phyloP scores from a whole-genome alignment of 2,888 invertebrate species.

The Ditula angustiorana region DNA sequence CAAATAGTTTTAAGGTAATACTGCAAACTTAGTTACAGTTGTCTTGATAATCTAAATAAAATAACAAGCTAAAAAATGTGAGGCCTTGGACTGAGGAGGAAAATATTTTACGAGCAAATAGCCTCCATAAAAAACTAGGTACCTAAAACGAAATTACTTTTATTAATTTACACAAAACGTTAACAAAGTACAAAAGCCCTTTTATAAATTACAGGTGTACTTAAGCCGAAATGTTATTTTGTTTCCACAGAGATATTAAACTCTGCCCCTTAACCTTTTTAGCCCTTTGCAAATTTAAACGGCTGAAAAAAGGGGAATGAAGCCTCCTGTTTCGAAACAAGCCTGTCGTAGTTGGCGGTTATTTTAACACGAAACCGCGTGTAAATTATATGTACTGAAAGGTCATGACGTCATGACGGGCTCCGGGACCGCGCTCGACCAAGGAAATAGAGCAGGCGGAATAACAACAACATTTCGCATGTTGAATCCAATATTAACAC shows the following conservation, averaged over 20 bases:
- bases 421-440: no score
- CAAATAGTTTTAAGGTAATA: no score
- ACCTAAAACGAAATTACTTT: slow-evolving; percentile 14
- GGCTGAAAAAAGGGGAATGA: slow-evolving; percentile 23
- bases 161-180: slow-evolving; percentile 34
- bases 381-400: background rate
- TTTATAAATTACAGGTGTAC: slow-evolving; percentile 29
- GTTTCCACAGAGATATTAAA: slow-evolving; percentile 34
- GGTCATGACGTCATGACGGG: no score
- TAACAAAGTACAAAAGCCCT: slow-evolving; percentile 25
- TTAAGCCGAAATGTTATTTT: slow-evolving; percentile 34
- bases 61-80: no score
- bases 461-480: no score
- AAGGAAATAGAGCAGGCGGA: no score
- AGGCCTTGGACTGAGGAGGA: background rate
- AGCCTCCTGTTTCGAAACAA: slow-evolving; percentile 15
- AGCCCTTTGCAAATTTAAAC: slow-evolving; percentile 34
- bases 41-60: no score
- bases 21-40: no score
- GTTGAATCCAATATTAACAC: no score
- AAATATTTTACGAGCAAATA: slow-evolving; percentile 12
- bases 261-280: slow-evolving; percentile 27
- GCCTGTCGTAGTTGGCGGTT: slow-evolving; percentile 6
- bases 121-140: slow-evolving; percentile 17
- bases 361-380: slow-evolving; percentile 1